phyloP scores from a whole-genome alignment of 2,113 vertebrate species.

The Neotoma lepida region DNA sequence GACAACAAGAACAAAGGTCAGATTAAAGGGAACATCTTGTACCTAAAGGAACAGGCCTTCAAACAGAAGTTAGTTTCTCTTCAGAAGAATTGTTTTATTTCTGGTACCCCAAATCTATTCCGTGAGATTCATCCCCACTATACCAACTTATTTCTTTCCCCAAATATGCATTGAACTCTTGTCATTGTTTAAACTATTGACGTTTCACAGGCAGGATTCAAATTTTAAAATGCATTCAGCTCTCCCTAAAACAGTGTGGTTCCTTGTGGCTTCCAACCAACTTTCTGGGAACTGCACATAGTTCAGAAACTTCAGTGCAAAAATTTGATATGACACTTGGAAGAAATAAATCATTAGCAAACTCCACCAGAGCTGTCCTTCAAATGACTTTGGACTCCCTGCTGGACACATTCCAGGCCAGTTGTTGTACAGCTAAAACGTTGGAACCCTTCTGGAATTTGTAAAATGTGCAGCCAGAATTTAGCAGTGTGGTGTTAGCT shows the following conservation, averaged over 20 bases:
- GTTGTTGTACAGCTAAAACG: background rate
- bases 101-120: constrained; percentile 30
- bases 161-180: constrained; percentile 51
- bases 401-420: background rate
- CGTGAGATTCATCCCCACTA: background rate
- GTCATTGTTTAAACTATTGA: constrained; percentile 58
- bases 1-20: background rate
- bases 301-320: constrained; percentile 52
- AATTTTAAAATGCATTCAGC: constrained; percentile 37
- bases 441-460: constrained; percentile 34
- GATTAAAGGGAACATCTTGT: background rate
- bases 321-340: constrained; percentile 41
- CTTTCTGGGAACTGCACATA: constrained; percentile 49
- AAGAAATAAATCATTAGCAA: constrained; percentile 49
- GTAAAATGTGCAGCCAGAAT: constrained; percentile 26
- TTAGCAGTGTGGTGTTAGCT: background rate
- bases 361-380: constrained; percentile 8
- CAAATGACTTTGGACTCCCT: constrained; percentile 18
- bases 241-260: constrained; percentile 7
- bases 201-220: constrained; percentile 11
- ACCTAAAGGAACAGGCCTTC: background rate
- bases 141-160: constrained; percentile 34
- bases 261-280: constrained; percentile 23
- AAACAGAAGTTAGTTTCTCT: constrained; percentile 27
- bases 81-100: constrained; percentile 51